phyloP scores from a whole-genome alignment of 2,888 invertebrate species.

The Nemotelus nigrinus region DNA sequence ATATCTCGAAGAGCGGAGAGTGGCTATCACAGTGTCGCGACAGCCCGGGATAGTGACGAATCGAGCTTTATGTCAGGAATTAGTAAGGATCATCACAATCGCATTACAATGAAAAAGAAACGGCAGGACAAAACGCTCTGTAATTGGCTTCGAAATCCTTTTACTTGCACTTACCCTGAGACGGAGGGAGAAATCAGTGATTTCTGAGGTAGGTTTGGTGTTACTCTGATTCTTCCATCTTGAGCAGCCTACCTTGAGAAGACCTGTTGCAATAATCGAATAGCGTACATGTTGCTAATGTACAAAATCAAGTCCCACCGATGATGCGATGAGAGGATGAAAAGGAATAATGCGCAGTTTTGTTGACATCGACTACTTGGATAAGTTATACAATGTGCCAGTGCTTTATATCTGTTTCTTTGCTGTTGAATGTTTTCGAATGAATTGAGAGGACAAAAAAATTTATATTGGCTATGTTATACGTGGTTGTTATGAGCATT shows the following conservation, averaged over 20 bases:
- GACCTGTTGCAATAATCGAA: slow-evolving; percentile 2
- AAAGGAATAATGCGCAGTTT: neutral
- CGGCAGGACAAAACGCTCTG: slow-evolving; percentile 79
- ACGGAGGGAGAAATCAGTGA: slow-evolving; percentile 76
- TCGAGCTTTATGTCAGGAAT: slow-evolving; percentile 82
- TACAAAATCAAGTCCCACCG: slow-evolving; percentile 15
- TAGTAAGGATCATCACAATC: slow-evolving; percentile 63
- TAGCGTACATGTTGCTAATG: neutral
- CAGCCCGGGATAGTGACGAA: slow-evolving; percentile 82
- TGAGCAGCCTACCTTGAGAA: slow-evolving; percentile 6
- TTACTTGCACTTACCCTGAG: slow-evolving; percentile 81
- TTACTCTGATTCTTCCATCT: slow-evolving; percentile 10
- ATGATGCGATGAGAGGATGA: slow-evolving; percentile 8
- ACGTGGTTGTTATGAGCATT: slow-evolving; percentile 24
- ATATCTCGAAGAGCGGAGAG: slow-evolving; percentile 85
- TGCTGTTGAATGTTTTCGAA: slow-evolving; percentile 30
- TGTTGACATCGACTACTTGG: slow-evolving; percentile 15
- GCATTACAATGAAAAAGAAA: slow-evolving; percentile 67
- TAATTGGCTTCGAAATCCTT: slow-evolving; percentile 80
- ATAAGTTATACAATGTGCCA: slow-evolving; percentile 40
- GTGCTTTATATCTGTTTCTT: slow-evolving; percentile 48
- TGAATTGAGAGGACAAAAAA: slow-evolving; percentile 19
- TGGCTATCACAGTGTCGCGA: slow-evolving; percentile 89
- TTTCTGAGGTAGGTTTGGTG: slow-evolving; percentile 63
- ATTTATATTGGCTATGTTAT: slow-evolving; percentile 32